Evolutionary conservation across 2,113 vertebrate genomes (phyloP).

Genomic region (Galemys pyrenaicus): DNA sequence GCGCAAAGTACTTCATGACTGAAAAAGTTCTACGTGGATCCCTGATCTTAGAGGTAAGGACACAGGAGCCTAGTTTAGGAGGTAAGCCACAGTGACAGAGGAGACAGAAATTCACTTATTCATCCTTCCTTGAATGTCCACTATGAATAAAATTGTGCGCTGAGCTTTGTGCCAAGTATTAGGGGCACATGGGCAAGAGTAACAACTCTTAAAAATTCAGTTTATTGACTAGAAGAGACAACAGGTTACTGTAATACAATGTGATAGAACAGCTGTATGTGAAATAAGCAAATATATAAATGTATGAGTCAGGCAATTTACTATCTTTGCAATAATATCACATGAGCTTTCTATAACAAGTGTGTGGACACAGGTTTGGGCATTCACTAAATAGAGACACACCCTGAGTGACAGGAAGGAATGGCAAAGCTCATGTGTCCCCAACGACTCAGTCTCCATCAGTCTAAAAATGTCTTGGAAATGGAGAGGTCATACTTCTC

Average conservation of each 20-base stretch:
- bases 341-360: neutral
- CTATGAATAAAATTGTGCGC: neutral
- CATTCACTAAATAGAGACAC: neutral
- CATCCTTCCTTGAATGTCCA: neutral
- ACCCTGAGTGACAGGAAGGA: neutral
- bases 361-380: neutral
- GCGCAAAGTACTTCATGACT: neutral
- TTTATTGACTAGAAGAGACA: neutral
- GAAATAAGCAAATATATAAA: neutral
- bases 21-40: neutral
- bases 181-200: neutral
- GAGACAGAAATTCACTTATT: neutral
- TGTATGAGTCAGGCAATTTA: neutral
- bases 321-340: neutral
- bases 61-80: no score
- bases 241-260: no score
- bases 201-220: neutral
- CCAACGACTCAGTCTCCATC: neutral
- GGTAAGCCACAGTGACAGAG: neutral
- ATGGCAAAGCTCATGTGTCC: neutral
- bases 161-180: neutral
- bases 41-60: neutral
- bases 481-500: neutral
- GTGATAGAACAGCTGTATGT: no score
- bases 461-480: neutral